These are phyloP conservation scores for Etheostoma nigrum DNA, from an alignment of 2,797 vertebrate species.

Conservation along the genomic window DNA sequence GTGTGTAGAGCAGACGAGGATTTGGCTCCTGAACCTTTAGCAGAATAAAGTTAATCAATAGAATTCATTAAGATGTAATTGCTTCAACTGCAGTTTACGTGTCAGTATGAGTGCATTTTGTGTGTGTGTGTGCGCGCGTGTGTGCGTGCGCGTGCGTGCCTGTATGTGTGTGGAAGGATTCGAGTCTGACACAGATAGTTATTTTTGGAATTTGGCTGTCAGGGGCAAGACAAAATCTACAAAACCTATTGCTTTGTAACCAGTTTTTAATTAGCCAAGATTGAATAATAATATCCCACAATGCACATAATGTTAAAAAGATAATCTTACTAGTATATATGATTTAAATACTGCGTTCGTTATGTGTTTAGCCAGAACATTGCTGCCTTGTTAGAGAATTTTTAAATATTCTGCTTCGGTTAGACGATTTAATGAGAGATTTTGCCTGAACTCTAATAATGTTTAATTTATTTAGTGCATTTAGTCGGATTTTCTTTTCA, in stretches of 20 bases:
- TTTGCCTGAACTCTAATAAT: constrained; percentile 14
- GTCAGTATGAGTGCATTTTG: constrained; percentile 9
- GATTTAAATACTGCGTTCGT: background rate
- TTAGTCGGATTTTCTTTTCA: constrained; percentile 30
- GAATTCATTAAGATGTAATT: constrained; percentile 54
- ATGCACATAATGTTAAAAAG: background rate
- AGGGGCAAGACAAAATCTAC: constrained; percentile 52
- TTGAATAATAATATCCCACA: constrained; percentile 35
- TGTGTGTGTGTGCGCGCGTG: background rate
- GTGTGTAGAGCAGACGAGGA: background rate
- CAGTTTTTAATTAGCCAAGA: constrained; percentile 38
- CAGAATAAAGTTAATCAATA: constrained; percentile 58
- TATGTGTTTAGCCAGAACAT: background rate
- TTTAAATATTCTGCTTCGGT: background rate
- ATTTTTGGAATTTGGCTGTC: constrained; percentile 74
- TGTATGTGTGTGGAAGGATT: constrained; percentile 29
- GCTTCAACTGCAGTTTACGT: constrained; percentile 43
- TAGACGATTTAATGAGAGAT: constrained; percentile 20
- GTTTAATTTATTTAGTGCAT: constrained; percentile 25
- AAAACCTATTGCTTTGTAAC: constrained; percentile 38
- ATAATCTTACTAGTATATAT: background rate
- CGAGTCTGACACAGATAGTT: constrained; percentile 70
- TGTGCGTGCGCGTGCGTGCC: constrained; percentile 2
- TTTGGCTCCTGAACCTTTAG: constrained; percentile 48
- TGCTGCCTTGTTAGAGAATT: background rate